These are phyloP conservation scores for Biston stratarius DNA, from an alignment of 2,888 invertebrate species.

Conservation along the genomic window DNA sequence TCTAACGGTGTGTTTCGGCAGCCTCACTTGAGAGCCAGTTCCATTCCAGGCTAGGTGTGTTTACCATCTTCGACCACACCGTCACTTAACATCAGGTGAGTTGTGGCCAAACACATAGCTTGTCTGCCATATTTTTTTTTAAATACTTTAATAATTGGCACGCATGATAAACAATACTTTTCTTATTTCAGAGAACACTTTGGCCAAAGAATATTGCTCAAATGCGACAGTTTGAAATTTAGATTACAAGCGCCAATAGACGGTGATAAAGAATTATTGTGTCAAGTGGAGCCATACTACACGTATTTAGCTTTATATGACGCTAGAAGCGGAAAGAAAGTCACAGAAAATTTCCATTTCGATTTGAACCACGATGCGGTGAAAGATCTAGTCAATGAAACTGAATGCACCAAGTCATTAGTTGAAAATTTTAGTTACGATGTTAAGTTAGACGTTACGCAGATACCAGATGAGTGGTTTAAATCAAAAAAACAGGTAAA, in stretches of 20 bases:
- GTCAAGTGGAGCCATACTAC: conserved; percentile 97
- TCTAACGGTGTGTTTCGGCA: too few species aligned
- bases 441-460: conserved; percentile 88
- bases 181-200: conserved; percentile 90
- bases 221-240: conserved; percentile 94
- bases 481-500: conserved; percentile 87
- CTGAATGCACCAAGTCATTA: conserved; percentile 80
- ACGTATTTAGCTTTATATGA: conserved; percentile 96
- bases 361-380: conserved; percentile 93
- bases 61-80: too few species aligned
- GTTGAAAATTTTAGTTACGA: conserved; percentile 84
- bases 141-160: conserved; percentile 7
- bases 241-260: conserved; percentile 93
- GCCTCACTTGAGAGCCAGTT: too few species aligned
- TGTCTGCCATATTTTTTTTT: too few species aligned
- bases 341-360: conserved; percentile 97
- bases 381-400: conserved; percentile 83
- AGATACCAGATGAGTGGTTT: conserved; percentile 92
- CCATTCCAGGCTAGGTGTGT: too few species aligned
- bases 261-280: conserved; percentile 90
- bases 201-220: conserved; percentile 93
- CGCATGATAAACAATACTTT: conserved; percentile 20
- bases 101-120: too few species aligned
- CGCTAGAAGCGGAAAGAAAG: conserved; percentile 93
- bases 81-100: too few species aligned